Evolutionary conservation across 53 echinoderm and acorn worm genomes (phyloP), one percentile per base, ranked within the genome.

Genomic region (Paracentrotus lividus): DNA sequence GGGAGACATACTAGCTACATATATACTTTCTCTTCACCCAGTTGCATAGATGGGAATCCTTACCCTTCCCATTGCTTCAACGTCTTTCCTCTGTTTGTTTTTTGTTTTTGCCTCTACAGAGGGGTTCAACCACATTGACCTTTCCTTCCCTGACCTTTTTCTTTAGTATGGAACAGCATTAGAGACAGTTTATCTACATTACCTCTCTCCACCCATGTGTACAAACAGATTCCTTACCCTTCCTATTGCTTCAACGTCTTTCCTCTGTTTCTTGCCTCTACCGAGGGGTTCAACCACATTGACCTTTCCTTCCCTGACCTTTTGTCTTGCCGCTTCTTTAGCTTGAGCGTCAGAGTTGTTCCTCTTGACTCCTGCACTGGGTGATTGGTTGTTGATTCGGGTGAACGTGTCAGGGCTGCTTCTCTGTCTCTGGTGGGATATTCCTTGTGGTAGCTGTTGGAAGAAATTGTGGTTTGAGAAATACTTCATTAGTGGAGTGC

Each of bases 271-370:
- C 59, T 92, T 94, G 2, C 88, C 56, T 0, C 86, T 84, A 16
- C 75, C 81, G 0, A 90, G 81, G 20, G 87, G 86, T 38, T 93
- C 93, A 4, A 89, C 69, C 64, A 47, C 76, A 42, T 89, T 92
- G 77, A 76, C 92, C 45, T 89, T 84, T 7, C 90, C 88, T 42
- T 96, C 94, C 2, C 72, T 21, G 58, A 55, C 34, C 78, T 94
- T 94, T 36, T 91, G 91, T 72, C 95, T 94, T 61, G 92, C 94
- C 16, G 88, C 94, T 23, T 94, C 92, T 32, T 96, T 95, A 49
- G 91, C 90, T 91, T 94, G 97, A 0, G 94, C 98, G 78, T 98
- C 98, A 0, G 98, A 98, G 89, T 95, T 95, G 84, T 98, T 98
- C 58, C 98, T 75, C 77, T 98, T 98, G 7, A 98, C 88, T 20